Conservation (phyloP, 2,113 vertebrate species). For the Ceyx cyanopectus region DNA sequence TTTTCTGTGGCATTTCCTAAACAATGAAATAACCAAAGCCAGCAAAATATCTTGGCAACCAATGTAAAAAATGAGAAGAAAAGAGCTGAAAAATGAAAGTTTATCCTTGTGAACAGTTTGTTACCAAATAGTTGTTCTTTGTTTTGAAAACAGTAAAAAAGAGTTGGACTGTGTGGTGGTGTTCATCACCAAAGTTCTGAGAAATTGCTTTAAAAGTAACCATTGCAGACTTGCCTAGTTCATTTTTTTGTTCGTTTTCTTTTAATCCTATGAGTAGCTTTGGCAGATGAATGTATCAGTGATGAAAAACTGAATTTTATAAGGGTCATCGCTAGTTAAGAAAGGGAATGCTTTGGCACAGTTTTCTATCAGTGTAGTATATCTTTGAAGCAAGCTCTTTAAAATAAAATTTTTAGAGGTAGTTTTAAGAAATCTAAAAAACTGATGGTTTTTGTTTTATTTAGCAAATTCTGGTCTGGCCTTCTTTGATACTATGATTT, state of each 20-base stretch:
- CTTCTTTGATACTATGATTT: background rate
- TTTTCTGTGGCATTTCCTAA: background rate
- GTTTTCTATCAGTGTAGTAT: background rate
- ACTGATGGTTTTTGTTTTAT: background rate
- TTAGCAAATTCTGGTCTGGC: background rate
- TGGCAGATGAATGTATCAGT: background rate
- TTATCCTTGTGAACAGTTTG: slow-evolving; percentile 25
- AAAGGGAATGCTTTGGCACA: background rate
- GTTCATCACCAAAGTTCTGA: slow-evolving; percentile 33
- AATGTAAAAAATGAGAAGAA: background rate
- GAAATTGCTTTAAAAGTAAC: slow-evolving; percentile 36
- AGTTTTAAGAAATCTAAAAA: background rate
- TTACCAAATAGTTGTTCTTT: slow-evolving; percentile 54
- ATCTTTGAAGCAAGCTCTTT: fast-evolving
- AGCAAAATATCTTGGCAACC: slow-evolving; percentile 22
- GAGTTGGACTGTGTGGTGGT: background rate
- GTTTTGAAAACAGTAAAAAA: slow-evolving; percentile 53
- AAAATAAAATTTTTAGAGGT: background rate
- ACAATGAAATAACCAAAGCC: background rate
- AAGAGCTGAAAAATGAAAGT: slow-evolving; percentile 3
- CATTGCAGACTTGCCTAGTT: background rate
- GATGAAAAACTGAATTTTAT: background rate
- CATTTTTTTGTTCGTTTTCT: background rate
- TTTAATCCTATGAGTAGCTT: slow-evolving; percentile 19
- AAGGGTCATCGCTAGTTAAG: background rate